Conservation (phyloP, 2,797 vertebrate genomes). For the Cyprinella venusta region DNA sequence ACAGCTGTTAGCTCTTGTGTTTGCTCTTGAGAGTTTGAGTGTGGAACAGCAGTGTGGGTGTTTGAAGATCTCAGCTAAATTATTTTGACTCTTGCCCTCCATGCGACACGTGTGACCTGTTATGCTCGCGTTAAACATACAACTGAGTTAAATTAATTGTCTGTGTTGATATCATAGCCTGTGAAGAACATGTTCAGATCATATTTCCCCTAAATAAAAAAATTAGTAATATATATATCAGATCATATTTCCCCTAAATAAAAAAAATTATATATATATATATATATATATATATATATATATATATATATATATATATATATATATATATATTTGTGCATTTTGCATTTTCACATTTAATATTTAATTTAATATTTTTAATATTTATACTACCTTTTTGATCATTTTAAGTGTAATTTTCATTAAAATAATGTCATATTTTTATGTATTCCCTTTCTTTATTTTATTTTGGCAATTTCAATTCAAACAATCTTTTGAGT, state of each 20-base stretch:
- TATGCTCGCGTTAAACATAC: constrained; percentile 4
- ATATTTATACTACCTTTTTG: too few species aligned
- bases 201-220: background rate
- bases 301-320: too few species aligned
- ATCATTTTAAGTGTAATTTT: background rate
- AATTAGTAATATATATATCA: too few species aligned
- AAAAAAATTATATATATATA: too few species aligned
- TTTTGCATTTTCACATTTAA: too few species aligned
- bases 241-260: background rate
- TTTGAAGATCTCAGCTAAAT: constrained; percentile 26
- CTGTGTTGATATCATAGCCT: background rate
- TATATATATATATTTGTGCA: too few species aligned
- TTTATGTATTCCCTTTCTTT: background rate
- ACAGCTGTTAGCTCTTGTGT: constrained; percentile 41
- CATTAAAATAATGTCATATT: background rate
- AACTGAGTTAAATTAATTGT: background rate
- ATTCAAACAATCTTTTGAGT: background rate
- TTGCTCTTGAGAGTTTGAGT: constrained; percentile 29
- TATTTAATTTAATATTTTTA: too few species aligned
- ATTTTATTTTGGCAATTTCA: background rate
- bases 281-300: too few species aligned
- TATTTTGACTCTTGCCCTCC: constrained; percentile 37
- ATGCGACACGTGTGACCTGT: constrained; percentile 5
- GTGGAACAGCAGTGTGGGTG: constrained; percentile 2
- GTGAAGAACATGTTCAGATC: background rate